Evolutionary conservation across 2,113 vertebrate species (phyloP).

Genomic region (Saccopteryx bilineata): DNA sequence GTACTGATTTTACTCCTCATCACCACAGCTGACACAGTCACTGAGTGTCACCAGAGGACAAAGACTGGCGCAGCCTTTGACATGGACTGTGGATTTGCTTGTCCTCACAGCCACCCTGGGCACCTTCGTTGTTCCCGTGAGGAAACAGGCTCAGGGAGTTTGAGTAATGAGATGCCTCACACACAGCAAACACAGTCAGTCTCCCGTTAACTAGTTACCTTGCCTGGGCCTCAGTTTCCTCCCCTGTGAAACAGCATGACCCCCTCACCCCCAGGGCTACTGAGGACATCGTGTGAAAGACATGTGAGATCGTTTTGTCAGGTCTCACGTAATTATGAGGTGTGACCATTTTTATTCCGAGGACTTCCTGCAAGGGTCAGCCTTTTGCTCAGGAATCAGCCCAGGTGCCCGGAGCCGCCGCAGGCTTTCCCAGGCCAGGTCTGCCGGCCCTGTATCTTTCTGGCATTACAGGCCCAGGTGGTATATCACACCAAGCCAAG

Average conservation of each 20-base stretch:
- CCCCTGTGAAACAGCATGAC: neutral
- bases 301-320: neutral
- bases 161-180: neutral
- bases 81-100: neutral
- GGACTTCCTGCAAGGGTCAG: neutral
- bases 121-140: neutral
- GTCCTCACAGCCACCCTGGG: neutral
- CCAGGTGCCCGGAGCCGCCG: neutral
- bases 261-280: neutral
- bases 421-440: neutral
- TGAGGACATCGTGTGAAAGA: neutral
- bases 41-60: neutral
- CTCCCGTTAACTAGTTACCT: neutral
- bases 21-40: neutral
- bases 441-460: neutral
- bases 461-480: rapidly evolving
- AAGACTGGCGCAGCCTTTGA: neutral
- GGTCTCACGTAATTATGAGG: neutral
- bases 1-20: neutral
- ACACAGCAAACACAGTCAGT: neutral
- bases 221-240: neutral
- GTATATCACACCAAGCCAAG: neutral
- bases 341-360: neutral
- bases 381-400: neutral
- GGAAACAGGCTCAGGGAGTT: neutral